Percentiles rank a stretch among this genome's conserved stretches.
phyloP scores from a whole-genome alignment of 2,797 vertebrate species.

The Lithobates sylvaticus region DNA sequence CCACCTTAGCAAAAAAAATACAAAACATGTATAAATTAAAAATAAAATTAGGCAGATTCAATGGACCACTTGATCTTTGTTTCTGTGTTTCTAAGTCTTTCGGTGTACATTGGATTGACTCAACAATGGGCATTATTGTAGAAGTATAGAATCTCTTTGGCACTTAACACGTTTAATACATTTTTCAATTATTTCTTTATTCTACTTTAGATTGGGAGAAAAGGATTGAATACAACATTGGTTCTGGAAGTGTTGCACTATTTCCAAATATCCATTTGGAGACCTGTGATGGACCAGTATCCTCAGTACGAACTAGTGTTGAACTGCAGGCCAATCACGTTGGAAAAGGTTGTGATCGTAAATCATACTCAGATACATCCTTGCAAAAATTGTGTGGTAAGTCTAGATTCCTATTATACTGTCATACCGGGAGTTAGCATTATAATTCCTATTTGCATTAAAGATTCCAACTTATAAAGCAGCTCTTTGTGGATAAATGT shows the following conservation, averaged over 20 bases:
- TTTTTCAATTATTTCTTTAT: background rate
- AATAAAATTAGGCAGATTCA: too few species aligned
- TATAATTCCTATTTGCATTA: too few species aligned
- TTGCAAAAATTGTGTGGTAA: conserved; percentile 94
- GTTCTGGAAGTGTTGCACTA: conserved; percentile 88
- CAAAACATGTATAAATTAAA: too few species aligned
- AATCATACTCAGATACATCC: conserved; percentile 94
- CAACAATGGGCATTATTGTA: background rate
- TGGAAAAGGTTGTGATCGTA: conserved; percentile 92
- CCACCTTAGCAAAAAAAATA: too few species aligned
- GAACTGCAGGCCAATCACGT: conserved; percentile 92
- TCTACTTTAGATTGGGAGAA: conserved; percentile 87
- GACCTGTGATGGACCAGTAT: conserved; percentile 90
- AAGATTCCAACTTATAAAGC: too few species aligned
- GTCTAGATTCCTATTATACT: conserved; percentile 55
- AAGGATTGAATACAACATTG: conserved; percentile 91
- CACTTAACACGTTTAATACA: background rate
- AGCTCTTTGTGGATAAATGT: too few species aligned
- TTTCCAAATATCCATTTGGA: conserved; percentile 93
- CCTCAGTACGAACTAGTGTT: conserved; percentile 85
- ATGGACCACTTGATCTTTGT: too few species aligned
- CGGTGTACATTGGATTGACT: background rate
- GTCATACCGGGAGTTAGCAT: too few species aligned
- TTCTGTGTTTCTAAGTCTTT: background rate
- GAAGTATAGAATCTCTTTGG: background rate